A percentile compares a stretch with the other conserved stretches of the same genome.
phyloP scores from a whole-genome alignment of 1,140 invertebrate genomes.

The Chymomyza costata region DNA sequence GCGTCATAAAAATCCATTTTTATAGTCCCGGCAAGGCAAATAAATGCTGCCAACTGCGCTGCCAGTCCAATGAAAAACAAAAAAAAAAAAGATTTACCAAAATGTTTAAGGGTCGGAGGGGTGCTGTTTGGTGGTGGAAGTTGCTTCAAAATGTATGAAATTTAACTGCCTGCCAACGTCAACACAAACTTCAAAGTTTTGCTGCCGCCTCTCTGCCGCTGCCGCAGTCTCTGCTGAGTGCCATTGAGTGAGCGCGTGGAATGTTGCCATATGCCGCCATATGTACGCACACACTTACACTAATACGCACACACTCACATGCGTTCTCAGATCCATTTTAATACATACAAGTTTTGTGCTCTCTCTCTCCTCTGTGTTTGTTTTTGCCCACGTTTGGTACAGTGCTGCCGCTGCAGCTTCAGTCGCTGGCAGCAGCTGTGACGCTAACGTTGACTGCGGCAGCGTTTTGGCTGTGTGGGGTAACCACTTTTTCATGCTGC shows the following conservation, averaged over 20 bases:
- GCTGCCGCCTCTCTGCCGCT: constrained; percentile 2
- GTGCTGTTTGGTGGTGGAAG: constrained; percentile 29
- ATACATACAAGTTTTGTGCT: not conserved
- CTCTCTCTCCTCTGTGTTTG: constrained; percentile 5
- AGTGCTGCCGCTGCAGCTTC: constrained; percentile 7
- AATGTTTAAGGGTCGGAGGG: constrained; percentile 19
- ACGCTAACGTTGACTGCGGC: constrained; percentile 9
- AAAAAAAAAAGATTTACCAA: constrained; percentile 45
- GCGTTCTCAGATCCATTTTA: not conserved
- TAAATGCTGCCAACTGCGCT: constrained; percentile 9
- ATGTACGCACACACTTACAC: constrained; percentile 40
- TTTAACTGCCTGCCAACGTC: constrained; percentile 50
- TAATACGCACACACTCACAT: not conserved
- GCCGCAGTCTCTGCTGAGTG: constrained; percentile 26
- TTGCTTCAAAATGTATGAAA: constrained; percentile 40
- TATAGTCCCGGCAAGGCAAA: constrained; percentile 55
- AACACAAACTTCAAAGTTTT: constrained; percentile 44
- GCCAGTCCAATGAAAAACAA: constrained; percentile 17
- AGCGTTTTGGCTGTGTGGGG: constrained; percentile 63
- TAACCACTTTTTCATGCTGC: constrained; percentile 66
- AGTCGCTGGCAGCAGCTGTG: constrained; percentile 48
- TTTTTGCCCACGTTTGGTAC: constrained; percentile 57
- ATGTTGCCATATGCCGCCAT: constrained; percentile 69
- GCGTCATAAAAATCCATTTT: constrained; percentile 70
- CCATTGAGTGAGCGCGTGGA: constrained; percentile 53